These are phyloP conservation scores for Gortyna flavago DNA, from an alignment of 2,888 invertebrate species.

Conservation along the genomic window DNA sequence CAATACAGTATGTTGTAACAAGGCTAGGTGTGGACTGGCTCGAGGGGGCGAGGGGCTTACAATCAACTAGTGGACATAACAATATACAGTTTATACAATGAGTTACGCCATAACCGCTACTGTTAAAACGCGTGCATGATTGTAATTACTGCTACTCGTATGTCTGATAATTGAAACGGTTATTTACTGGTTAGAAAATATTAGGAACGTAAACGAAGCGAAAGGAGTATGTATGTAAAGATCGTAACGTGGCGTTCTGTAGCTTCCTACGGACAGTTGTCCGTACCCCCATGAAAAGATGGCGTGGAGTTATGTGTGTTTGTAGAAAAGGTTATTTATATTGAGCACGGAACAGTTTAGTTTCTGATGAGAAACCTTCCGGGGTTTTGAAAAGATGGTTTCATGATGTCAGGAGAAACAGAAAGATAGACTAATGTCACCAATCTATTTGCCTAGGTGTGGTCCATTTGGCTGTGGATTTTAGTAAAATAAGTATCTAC, in stretches of 20 bases:
- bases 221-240: background rate
- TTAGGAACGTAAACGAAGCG: background rate
- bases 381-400: background rate
- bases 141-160: constrained; percentile 36
- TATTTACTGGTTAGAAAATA: background rate
- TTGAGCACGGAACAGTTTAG: background rate
- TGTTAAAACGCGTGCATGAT: constrained; percentile 47
- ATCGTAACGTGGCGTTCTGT: background rate
- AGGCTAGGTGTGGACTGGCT: background rate
- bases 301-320: background rate
- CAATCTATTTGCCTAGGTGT: too few species aligned
- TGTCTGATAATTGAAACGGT: constrained; percentile 21
- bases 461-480: too few species aligned
- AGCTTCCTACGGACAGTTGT: background rate
- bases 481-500: too few species aligned
- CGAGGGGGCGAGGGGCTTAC: constrained; percentile 18
- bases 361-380: background rate
- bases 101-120: constrained; percentile 44
- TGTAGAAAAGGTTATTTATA: background rate
- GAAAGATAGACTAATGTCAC: background rate
- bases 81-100: constrained; percentile 52
- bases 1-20: constrained; percentile 58
- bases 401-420: background rate
- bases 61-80: constrained; percentile 58
- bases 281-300: background rate